Base-by-base conservation (phyloP, 92 coral and sea anemone species). In the Actinostola sp. region DNA sequence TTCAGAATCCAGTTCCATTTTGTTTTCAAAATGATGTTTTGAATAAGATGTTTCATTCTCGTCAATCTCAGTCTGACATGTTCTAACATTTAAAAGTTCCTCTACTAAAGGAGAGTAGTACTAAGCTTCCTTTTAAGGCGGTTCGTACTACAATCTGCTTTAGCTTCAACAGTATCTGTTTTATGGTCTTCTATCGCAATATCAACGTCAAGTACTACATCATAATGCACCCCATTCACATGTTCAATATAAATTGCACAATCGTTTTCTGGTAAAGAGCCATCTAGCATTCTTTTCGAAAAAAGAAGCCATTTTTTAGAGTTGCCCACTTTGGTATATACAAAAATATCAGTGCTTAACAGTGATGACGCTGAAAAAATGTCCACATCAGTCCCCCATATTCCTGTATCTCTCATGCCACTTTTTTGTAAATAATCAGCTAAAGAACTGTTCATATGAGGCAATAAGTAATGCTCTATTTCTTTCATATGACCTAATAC, bases 161-260 rank as follows among this genome's bases (percentile, higher is more conserved):
- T 3, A 13, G 15, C 2, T 46, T 19, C 15, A 46, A 46, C 7
- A n/a, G n/a, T n/a, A n/a, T n/a, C n/a, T n/a, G n/a, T n/a, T n/a
- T n/a, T n/a, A n/a, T n/a, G n/a, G n/a, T n/a, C n/a, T n/a, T n/a
- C n/a, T n/a, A n/a, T n/a, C n/a, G n/a, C n/a, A n/a, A n/a, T n/a
- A 46, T 3, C 6, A 46, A 46, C 53, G 15, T 46, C 53, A 59
- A 59, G 51, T 7, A 79, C 84, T 59, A 70, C 63, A 69, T 70
- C 84, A 79, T 58, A 59, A 27, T 70, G 84, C 2, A 76, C 82
- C 17, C 78, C 72, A 79, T 13, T 28, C 0, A 52, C 64, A 51
- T 70, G 84, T 28, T 79, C 51, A 28, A 79, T 79, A 73, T 79
- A 70, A 68, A 79, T 79, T 7, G 84, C 60, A 70, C 84, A 42